These are phyloP conservation scores for Carollia perspicillata DNA, from an alignment of 2,113 vertebrate species.

Conservation along the genomic window DNA sequence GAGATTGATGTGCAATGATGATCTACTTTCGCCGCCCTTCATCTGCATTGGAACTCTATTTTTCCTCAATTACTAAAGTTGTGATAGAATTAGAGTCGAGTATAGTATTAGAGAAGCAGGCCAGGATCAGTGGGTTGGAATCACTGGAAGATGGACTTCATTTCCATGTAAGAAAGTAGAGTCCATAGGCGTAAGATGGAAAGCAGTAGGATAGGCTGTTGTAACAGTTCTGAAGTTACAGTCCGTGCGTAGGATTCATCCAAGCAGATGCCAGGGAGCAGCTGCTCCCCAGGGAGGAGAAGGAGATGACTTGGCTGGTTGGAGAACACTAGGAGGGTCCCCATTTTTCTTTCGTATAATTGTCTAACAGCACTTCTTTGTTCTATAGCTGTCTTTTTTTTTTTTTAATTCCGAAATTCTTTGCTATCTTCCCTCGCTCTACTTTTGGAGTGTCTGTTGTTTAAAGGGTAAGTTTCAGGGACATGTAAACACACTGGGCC, in stretches of 20 bases:
- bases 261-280: not conserved
- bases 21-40: not conserved
- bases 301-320: not conserved
- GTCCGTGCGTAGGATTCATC: not conserved
- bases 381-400: not conserved
- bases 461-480: not conserved
- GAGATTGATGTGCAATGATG: not conserved
- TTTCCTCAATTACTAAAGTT: not conserved
- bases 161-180: not conserved
- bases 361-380: not conserved
- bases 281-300: not conserved
- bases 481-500: conserved; percentile 55
- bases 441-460: not conserved
- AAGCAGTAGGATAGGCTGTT: not conserved
- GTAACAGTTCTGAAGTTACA: not conserved
- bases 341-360: not conserved
- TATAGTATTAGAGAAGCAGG: not conserved
- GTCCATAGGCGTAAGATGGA: not conserved
- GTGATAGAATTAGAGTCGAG: not conserved
- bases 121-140: not conserved
- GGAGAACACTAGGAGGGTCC: not conserved
- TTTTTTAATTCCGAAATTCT: not conserved
- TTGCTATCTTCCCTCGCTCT: not conserved
- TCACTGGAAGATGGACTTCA: not conserved
- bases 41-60: not conserved